Evolutionary conservation across 2,797 vertebrate species (phyloP), one percentile per base, ranked within the genome.

Genomic region (Orestias chungarensis): DNA sequence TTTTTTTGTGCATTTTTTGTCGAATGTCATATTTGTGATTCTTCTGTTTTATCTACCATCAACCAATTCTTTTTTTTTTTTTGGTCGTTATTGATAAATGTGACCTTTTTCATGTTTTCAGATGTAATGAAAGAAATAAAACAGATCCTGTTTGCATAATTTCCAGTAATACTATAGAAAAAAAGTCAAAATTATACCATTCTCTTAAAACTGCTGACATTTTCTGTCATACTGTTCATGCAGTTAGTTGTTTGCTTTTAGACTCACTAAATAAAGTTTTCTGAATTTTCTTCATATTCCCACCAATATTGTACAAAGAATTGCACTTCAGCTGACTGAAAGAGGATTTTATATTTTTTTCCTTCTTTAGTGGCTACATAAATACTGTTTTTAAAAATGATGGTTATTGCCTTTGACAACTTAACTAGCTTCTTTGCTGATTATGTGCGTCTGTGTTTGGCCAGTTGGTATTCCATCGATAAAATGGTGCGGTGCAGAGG

Each of bases 401-500:
- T 29, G 15, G 18, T 49, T 49, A 23, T 5, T 25, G 9, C n/a
- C 8, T 10, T 23, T 50, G 49, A 11, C 9, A 12, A 43, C 20
- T 9, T 50, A n/a, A 50, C 23, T n/a, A 25, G 54, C 50, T n/a
- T 33, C 18, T 23, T 40, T 68, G 35, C 50, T 85, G 27, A 66
- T 18, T 54, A 20, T 23, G 2, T 76, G 0, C 10, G 15, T 31
- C 17, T 84, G 9, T 74, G 57, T 76, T 25, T 75, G 80, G 65
- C 35, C 72, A 99, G 97, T 99, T 93, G 97, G 97, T 23, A 99
- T 99, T 81, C 97, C 97, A 0, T 97, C 96, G 25, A 98, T 99
- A 94, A 98, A 99, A 85, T 99, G 97, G 97, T 99, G 97, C 6
- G 97, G 97, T 17, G 97, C 97, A 0, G 97, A 99, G 88, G 97